A percentile compares a stretch with the other conserved stretches of the same genome.
Conservation (phyloP, 2,888 invertebrate species). For the Hemicrepidius hirtus region DNA sequence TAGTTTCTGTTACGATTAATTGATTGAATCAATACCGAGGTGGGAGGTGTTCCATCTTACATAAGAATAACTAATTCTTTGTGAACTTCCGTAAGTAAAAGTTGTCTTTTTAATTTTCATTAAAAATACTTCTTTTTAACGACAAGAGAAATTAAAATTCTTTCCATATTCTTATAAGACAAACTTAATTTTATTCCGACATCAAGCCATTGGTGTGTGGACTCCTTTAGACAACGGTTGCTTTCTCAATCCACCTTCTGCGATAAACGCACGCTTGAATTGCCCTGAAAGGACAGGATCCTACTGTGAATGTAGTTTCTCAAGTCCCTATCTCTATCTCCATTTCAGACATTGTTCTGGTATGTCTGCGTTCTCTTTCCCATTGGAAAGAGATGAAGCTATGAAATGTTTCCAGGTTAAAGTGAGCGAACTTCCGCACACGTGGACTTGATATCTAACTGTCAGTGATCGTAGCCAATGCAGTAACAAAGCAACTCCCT, state of each 20-base stretch:
- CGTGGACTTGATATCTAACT: conserved; percentile 67
- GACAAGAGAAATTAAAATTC: too few species aligned
- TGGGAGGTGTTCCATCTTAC: too few species aligned
- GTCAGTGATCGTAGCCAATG: conserved; percentile 63
- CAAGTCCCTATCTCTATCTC: conserved; percentile 35
- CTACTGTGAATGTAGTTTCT: conserved; percentile 46
- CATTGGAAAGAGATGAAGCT: conserved; percentile 62
- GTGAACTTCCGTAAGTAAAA: too few species aligned
- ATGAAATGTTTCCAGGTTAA: conserved; percentile 62
- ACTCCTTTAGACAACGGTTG: conserved; percentile 42
- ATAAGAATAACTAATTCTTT: too few species aligned
- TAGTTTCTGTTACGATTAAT: too few species aligned
- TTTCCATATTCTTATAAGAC: too few species aligned
- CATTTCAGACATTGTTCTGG: conserved; percentile 22
- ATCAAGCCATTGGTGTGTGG: conserved; percentile 28
- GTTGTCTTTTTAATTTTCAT: too few species aligned
- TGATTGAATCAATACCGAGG: too few species aligned
- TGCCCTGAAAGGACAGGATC: conserved; percentile 48
- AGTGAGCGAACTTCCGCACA: conserved; percentile 67
- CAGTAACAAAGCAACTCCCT: conserved; percentile 64
- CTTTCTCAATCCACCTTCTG: conserved; percentile 39
- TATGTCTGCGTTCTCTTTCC: conserved; percentile 15
- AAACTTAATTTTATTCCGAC: too few species aligned
- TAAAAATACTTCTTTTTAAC: too few species aligned
- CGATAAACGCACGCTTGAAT: conserved; percentile 45